These are phyloP conservation scores for Amazona guildingii DNA, from an alignment of 2,113 vertebrate genomes.

Conservation along the genomic window DNA sequence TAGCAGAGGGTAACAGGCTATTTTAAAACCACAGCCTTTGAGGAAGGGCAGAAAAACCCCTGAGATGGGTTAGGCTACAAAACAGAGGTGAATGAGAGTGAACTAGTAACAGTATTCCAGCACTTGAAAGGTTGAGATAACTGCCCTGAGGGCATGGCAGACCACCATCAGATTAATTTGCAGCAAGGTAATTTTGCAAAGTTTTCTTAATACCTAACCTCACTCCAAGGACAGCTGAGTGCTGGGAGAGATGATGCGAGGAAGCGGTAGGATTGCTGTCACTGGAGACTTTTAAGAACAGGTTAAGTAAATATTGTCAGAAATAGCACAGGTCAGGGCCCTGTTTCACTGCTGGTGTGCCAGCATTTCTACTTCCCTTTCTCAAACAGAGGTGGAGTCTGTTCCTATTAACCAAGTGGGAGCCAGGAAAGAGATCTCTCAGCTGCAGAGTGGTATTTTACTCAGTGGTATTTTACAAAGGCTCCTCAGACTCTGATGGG, in stretches of 20 bases:
- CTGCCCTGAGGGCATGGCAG: background rate
- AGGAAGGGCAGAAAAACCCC: background rate
- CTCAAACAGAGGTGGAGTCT: constrained; percentile 26
- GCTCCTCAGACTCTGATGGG: background rate
- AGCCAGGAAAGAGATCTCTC: background rate
- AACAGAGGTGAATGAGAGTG: background rate
- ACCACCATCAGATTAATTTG: background rate
- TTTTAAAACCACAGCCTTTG: background rate
- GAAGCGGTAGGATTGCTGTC: background rate
- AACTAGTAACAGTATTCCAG: background rate
- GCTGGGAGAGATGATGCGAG: background rate
- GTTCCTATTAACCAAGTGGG: background rate
- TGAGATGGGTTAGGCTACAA: background rate
- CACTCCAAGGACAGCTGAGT: background rate
- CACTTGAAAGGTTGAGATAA: background rate
- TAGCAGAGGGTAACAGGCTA: background rate
- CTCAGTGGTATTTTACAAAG: background rate
- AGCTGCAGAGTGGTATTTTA: background rate
- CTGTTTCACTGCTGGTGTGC: background rate
- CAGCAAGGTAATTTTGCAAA: background rate
- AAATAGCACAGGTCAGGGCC: constrained; percentile 31
- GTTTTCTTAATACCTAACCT: background rate
- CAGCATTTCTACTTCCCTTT: background rate
- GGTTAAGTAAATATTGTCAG: constrained; percentile 31
- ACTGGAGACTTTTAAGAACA: background rate